Evolutionary conservation across 2,797 vertebrate genomes (phyloP).

Genomic region (Pangasius djambal): DNA sequence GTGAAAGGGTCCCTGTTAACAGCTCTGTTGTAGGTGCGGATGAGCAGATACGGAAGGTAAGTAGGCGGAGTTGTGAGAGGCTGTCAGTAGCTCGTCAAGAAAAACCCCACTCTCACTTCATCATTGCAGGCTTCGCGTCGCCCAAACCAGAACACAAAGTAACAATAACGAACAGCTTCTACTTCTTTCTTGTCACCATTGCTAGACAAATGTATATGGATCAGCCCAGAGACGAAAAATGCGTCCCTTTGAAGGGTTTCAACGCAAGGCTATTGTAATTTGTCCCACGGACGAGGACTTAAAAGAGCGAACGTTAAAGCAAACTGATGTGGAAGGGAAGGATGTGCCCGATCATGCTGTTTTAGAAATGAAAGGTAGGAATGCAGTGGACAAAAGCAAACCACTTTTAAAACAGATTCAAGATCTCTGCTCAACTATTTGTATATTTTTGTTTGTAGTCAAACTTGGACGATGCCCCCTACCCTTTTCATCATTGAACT

Average conservation of each 20-base stretch:
- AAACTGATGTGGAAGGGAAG: constrained; percentile 93
- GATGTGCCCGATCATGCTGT: constrained; percentile 97
- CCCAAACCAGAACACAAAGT: constrained; percentile 77
- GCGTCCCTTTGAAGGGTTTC: constrained; percentile 98
- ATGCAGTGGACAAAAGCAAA: constrained; percentile 71
- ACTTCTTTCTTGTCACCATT: constrained; percentile 84
- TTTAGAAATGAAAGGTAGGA: constrained; percentile 98
- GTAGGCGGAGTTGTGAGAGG: constrained; percentile 64
- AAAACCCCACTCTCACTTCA: constrained; percentile 77
- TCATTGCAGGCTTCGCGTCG: constrained; percentile 76
- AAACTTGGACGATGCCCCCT: constrained; percentile 55
- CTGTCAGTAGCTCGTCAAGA: constrained; percentile 75
- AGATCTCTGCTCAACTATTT: constrained; percentile 80
- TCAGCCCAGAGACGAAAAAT: constrained; percentile 97
- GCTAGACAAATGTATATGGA: constrained; percentile 96
- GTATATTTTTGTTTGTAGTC: constrained; percentile 44
- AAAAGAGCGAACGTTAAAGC: constrained; percentile 90
- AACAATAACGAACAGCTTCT: constrained; percentile 75
- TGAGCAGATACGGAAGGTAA: constrained; percentile 64
- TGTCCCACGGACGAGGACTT: constrained; percentile 95
- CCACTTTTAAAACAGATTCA: constrained; percentile 36
- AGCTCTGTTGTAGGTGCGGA: neutral
- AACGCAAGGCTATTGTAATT: constrained; percentile 95
- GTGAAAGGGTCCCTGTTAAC: constrained; percentile 6
- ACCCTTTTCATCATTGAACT: constrained; percentile 38